A percentile compares a stretch with the other conserved stretches of the same genome.
These are phyloP conservation scores for Beaufortia kweichowensis DNA, from an alignment of 2,113 vertebrate genomes.

Conservation along the genomic window DNA sequence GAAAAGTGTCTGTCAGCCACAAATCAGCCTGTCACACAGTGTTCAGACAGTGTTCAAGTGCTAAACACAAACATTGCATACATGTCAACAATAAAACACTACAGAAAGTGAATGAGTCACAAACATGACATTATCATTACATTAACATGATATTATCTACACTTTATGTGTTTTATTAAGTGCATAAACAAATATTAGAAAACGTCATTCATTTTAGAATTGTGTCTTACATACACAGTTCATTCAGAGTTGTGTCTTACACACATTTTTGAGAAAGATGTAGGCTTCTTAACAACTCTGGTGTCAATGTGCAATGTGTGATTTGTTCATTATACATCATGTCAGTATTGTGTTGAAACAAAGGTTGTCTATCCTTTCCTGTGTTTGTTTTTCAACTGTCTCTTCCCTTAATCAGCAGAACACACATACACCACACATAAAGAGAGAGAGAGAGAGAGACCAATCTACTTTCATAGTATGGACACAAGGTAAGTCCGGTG, in stretches of 20 bases:
- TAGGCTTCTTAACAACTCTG: conserved; percentile 45
- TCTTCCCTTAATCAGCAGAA: conserved; percentile 55
- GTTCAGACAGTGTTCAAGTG: conserved; percentile 5
- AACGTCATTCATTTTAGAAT: too few relatives aligned
- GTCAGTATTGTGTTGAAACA: conserved; percentile 30
- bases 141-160: background rate
- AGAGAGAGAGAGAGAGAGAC: too few relatives aligned
- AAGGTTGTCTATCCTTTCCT: conserved; percentile 47
- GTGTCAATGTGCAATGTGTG: conserved; percentile 51
- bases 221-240: too few relatives aligned
- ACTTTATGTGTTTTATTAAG: background rate
- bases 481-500: too few relatives aligned
- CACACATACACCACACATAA: conserved; percentile 50
- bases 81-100: background rate
- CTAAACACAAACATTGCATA: conserved; percentile 36
- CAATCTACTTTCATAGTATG: too few relatives aligned
- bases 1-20: conserved; percentile 61
- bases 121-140: background rate
- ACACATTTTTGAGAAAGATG: background rate
- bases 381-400: conserved; percentile 57
- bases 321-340: conserved; percentile 49
- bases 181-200: too few relatives aligned
- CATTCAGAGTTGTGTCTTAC: background rate
- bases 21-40: conserved; percentile 56
- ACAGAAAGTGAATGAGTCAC: background rate